Evolutionary conservation across 2,888 invertebrate genomes (phyloP), one percentile per base, ranked within the genome.

Genomic region (Ormyrus rosae): DNA sequence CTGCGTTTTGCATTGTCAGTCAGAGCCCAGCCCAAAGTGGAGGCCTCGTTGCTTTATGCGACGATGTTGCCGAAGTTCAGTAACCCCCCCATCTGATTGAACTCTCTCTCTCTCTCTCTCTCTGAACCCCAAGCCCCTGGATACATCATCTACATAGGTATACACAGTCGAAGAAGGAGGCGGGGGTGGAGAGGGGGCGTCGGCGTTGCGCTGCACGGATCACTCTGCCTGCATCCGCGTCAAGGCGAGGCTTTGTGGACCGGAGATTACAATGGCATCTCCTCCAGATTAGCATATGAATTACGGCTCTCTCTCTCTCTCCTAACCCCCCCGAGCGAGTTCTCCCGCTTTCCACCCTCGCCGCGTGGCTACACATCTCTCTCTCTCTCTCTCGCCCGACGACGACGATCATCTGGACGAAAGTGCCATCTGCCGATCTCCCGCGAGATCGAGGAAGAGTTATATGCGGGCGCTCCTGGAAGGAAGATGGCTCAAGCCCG

Each of bases 181-280:
- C 77, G 81, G 81, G 74, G 82, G 56, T 8, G 45, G 69, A 48
- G 58, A 45, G 6, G 11, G 56, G 10, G 65, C 9, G 51, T 10
- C 50, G 51, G 71, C 45, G 72, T 56, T 9, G 67, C 67, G 60
- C 83, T 85, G 85, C 84, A 84, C 84, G 87, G 89, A 89, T 89
- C 88, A 87, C 85, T 89, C 86, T 78, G 85, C 84, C 86, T 85
- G 88, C 88, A 87, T 87, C 86, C 87, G 86, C 89, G 87, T 87
- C 87, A 88, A 89, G 88, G 87, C 87, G 84, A 87, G 88, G 89
- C 89, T 89, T 89, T 90, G 89, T 88, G 88, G 87, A 89, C 90
- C 89, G 89, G 90, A 90, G 90, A 90, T 90, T 90, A 90, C 90
- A 90, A 90, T 90, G 89, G 89, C 89, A 90, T 90, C 90, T 89